Conservation (phyloP, 2,888 invertebrate species). For the Tiliacea aurago region DNA sequence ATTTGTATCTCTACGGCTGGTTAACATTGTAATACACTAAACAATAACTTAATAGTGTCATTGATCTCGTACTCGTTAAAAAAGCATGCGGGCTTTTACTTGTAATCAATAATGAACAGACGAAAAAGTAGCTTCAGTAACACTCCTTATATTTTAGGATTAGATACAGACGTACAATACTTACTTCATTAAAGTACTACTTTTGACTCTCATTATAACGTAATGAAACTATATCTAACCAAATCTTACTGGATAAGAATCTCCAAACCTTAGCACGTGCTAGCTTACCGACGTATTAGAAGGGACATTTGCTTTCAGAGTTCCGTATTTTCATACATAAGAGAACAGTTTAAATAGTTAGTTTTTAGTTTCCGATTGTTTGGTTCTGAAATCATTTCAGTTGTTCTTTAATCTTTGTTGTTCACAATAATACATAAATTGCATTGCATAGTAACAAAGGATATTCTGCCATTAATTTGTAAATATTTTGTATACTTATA, state of each 20-base stretch:
- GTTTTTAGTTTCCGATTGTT: not conserved
- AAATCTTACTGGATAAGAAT: constrained; percentile 7
- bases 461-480: not conserved
- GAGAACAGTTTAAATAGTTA: constrained; percentile 15
- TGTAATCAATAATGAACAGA: constrained; percentile 63
- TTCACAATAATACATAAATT: not conserved
- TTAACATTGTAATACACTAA: constrained; percentile 7
- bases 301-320: constrained; percentile 26
- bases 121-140: constrained; percentile 19
- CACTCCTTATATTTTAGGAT: constrained; percentile 29
- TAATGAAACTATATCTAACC: constrained; percentile 31
- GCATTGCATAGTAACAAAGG: not conserved
- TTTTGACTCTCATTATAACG: constrained; percentile 17
- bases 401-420: not conserved
- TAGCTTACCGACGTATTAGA: constrained; percentile 22
- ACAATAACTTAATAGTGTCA: constrained; percentile 44
- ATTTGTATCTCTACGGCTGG: not conserved
- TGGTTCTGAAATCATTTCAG: not conserved
- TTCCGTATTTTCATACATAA: constrained; percentile 16
- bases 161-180: constrained; percentile 21
- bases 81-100: constrained; percentile 65
- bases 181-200: constrained; percentile 37
- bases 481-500: too few species aligned
- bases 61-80: constrained; percentile 57
- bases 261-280: constrained; percentile 18